A percentile compares a stretch with the other conserved stretches of the same genome.
phyloP scores from a whole-genome alignment of 1,140 invertebrate species.

The Lepidurus couesii region DNA sequence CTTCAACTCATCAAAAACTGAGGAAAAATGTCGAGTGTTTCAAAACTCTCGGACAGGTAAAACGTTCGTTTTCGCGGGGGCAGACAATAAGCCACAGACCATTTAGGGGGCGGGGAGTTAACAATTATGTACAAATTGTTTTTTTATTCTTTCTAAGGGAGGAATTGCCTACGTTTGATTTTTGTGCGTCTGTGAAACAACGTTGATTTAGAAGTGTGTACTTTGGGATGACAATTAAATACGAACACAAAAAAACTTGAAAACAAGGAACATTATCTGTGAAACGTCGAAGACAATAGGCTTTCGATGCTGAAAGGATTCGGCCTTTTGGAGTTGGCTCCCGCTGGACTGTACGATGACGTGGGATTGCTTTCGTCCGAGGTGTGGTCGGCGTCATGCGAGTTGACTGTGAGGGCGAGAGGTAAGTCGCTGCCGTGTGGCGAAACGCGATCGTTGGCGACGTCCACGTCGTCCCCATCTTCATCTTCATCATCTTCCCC shows the following conservation, averaged over 20 bases:
- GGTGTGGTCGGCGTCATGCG: slow-evolving; percentile 33
- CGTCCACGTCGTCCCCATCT: slow-evolving; percentile 50
- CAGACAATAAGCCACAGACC: too few relatives aligned
- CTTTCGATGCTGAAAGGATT: slow-evolving; percentile 39
- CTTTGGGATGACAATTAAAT: background rate
- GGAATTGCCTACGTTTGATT: too few relatives aligned
- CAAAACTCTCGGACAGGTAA: too few relatives aligned
- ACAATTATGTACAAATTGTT: too few relatives aligned
- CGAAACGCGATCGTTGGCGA: slow-evolving; percentile 26
- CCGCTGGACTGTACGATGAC: slow-evolving; percentile 22
- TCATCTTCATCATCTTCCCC: slow-evolving; percentile 48
- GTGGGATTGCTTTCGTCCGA: background rate
- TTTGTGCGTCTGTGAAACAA: too few relatives aligned
- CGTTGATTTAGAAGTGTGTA: background rate
- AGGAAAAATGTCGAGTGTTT: too few relatives aligned
- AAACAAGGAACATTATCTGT: slow-evolving; percentile 12
- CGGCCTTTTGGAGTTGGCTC: slow-evolving; percentile 26
- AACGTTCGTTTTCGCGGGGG: too few relatives aligned
- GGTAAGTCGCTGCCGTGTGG: slow-evolving; percentile 45
- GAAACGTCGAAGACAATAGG: slow-evolving; percentile 33
- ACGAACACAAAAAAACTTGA: background rate
- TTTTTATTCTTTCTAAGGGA: too few relatives aligned
- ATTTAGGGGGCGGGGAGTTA: too few relatives aligned
- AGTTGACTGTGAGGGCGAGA: slow-evolving; percentile 41
- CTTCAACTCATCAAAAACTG: background rate